Base-by-base conservation (phyloP, 2,113 vertebrate species). In the Coreoperca whiteheadi region DNA sequence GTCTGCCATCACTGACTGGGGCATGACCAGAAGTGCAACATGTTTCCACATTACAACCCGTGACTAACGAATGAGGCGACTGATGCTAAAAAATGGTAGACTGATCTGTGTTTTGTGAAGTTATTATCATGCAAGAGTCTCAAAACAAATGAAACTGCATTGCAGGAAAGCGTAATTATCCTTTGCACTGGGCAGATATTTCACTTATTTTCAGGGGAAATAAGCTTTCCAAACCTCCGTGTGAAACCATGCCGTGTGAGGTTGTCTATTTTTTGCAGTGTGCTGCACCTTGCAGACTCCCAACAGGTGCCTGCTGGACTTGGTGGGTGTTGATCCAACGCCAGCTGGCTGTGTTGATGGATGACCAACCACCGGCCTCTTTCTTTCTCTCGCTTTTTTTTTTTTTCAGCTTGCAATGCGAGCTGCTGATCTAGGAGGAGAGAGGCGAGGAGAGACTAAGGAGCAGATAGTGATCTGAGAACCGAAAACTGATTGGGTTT, bases 401-500 rank as follows among this genome's bases (percentile, higher is more conserved):
- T 50, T 14, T 37, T 78, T 16, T 46, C 23, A 70, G 79, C 75
- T 68, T 74, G 75, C 68, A 80, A 86, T 61, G 78, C 68, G 69
- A 87, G 81, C 83, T 54, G 76, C 83, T 34, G 87, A 87, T 88
- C 85, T 48, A 75, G 84, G 90, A 84, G 84, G 87, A 85, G 86
- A 67, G 79, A 88, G 87, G 85, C 82, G 91, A 89, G 84, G 90
- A 82, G 87, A 87, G 87, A 83, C 79, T 51, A 74, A 91, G 85
- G 67, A 87, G 91, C 82, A 88, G 89, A 92, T 88, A 93, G 91
- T 86, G 94, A 95, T 95, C 94, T 94, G 89, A 94, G 92, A 86
- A 92, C 90, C 77, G 65, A 87, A 89, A 95, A 90, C 94, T 94
- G 94, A 95, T 96, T 95, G 90, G 93, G 91, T 95, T 95, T 95